A percentile compares a stretch with the other conserved stretches of the same genome.
Evolutionary conservation across 2,113 vertebrate species (phyloP).

Genomic region (Phaethornis superciliosus): DNA sequence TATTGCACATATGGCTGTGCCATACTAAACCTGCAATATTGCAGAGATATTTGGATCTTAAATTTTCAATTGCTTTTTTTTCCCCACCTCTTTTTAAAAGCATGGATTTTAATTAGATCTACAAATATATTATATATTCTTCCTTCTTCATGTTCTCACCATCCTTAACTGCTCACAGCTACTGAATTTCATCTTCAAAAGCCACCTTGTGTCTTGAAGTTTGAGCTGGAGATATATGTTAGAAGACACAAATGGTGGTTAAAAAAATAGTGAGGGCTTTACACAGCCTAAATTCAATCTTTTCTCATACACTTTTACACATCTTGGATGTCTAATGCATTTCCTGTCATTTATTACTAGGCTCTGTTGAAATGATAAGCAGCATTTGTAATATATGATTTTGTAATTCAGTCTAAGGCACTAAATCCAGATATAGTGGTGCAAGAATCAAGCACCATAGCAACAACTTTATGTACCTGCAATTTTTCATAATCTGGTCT

Average conservation of each 20-base stretch:
- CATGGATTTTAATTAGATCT: not conserved
- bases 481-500: slow-evolving; percentile 43
- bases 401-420: slow-evolving; percentile 21
- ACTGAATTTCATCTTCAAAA: not conserved
- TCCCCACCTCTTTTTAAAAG: not conserved
- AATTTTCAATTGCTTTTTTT: not conserved
- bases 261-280: not conserved
- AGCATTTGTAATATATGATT: slow-evolving; percentile 49
- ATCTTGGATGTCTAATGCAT: not conserved
- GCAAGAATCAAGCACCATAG: slow-evolving; percentile 15
- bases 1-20: not conserved
- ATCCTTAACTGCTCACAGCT: not conserved
- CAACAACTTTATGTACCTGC: slow-evolving; percentile 51
- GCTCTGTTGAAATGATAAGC: slow-evolving; percentile 43
- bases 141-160: not conserved
- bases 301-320: not conserved
- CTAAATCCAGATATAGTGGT: slow-evolving; percentile 34
- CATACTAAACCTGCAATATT: not conserved
- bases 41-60: not conserved
- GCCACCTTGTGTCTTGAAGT: not conserved
- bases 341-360: slow-evolving; percentile 21
- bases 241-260: not conserved
- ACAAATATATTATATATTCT: not conserved
- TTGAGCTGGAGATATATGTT: not conserved
- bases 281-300: not conserved